These are phyloP conservation scores for Neogobius melanostomus DNA, from an alignment of 2,113 vertebrate genomes.

Conservation along the genomic window DNA sequence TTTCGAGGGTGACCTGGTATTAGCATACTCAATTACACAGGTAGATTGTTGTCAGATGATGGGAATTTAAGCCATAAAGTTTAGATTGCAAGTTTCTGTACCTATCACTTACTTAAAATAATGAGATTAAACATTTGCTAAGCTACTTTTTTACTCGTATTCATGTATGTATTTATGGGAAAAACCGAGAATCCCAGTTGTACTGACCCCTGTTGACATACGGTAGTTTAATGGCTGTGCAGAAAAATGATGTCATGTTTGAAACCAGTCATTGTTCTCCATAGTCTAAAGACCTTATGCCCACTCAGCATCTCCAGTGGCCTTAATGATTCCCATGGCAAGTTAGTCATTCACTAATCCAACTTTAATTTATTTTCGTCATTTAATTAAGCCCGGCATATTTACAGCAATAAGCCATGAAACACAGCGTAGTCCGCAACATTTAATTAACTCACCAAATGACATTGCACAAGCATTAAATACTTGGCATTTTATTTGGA, in stretches of 20 bases:
- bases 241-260: background rate
- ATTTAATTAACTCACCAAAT: conserved; percentile 30
- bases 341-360: conserved; percentile 20
- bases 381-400: conserved; percentile 19
- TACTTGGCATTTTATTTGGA: conserved; percentile 1
- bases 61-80: too few species aligned
- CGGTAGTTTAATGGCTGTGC: background rate
- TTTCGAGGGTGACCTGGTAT: too few species aligned
- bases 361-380: conserved; percentile 19
- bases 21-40: too few species aligned
- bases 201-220: too few species aligned
- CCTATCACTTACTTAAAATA: too few species aligned
- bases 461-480: conserved; percentile 10
- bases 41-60: too few species aligned
- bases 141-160: too few species aligned
- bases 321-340: background rate
- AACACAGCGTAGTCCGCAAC: background rate
- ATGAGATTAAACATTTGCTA: too few species aligned
- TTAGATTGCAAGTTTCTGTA: too few species aligned
- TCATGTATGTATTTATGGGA: too few species aligned
- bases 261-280: background rate
- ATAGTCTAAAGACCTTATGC: background rate
- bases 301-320: background rate
- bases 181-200: too few species aligned
- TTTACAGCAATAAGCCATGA: conserved; percentile 4